Evolutionary conservation across 2,888 invertebrate species (phyloP).

Genomic region (Cerceris ruficornis): DNA sequence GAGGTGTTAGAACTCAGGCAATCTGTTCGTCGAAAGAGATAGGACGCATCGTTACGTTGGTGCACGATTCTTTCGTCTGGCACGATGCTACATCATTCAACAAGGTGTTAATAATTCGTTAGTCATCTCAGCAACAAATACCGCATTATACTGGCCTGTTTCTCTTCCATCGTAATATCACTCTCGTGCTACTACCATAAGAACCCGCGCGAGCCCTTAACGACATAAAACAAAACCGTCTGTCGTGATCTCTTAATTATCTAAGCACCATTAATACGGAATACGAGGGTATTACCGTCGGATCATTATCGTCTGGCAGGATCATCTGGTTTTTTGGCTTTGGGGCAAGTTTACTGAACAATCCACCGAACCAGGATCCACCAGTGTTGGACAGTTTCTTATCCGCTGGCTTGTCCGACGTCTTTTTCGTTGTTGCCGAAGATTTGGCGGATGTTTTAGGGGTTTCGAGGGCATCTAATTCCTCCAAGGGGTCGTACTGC

Average conservation of each 20-base stretch:
- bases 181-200: constrained; percentile 73
- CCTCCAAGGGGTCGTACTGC: constrained; percentile 79
- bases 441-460: constrained; percentile 63
- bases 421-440: constrained; percentile 58
- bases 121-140: constrained; percentile 39
- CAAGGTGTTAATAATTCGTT: constrained; percentile 47
- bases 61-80: no score
- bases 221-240: constrained; percentile 73
- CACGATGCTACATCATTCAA: constrained; percentile 16
- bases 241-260: constrained; percentile 40
- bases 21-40: no score
- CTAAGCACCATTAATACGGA: neutral
- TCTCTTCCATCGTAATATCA: constrained; percentile 64
- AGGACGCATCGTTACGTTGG: no score
- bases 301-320: constrained; percentile 96
- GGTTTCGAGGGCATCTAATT: constrained; percentile 78
- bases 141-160: constrained; percentile 74
- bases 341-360: constrained; percentile 91
- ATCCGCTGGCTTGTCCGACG: constrained; percentile 73
- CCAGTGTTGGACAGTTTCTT: constrained; percentile 76
- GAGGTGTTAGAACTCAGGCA: no score
- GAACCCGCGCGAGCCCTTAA: constrained; percentile 77
- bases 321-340: constrained; percentile 97
- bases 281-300: constrained; percentile 86
- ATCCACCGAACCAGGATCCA: constrained; percentile 90